phyloP scores from a whole-genome alignment of 1,140 invertebrate species.

The Proales similis region DNA sequence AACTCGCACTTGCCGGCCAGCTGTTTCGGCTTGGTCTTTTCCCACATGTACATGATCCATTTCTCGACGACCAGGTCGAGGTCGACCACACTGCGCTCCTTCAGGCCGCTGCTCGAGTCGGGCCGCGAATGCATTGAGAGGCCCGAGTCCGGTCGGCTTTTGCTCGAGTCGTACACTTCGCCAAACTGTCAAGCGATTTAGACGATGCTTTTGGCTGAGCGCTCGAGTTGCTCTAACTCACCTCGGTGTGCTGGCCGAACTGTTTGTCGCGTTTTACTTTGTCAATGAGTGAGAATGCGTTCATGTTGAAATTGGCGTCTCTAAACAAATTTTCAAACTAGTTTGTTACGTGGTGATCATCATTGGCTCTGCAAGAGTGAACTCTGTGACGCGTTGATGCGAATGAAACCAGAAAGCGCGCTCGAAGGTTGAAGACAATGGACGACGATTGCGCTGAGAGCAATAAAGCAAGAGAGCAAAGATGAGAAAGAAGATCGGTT shows the following conservation, averaged over 20 bases:
- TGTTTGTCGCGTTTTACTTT: slow-evolving; percentile 25
- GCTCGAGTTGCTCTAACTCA: not conserved
- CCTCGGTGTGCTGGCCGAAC: slow-evolving; percentile 13
- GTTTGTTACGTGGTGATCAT: too few relatives aligned
- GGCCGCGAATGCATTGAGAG: not conserved
- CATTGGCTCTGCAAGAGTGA: too few relatives aligned
- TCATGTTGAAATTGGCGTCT: too few relatives aligned
- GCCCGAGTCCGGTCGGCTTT: slow-evolving; percentile 2
- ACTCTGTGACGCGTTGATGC: too few relatives aligned
- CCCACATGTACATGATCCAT: slow-evolving; percentile 31
- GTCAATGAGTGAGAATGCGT: slow-evolving; percentile 17
- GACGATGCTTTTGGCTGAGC: not conserved
- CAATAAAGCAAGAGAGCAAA: too few relatives aligned
- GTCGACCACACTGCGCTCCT: slow-evolving; percentile 12
- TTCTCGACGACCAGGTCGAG: slow-evolving; percentile 35
- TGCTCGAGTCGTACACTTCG: not conserved
- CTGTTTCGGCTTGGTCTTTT: slow-evolving; percentile 27
- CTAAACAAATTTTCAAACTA: too few relatives aligned
- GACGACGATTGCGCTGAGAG: too few relatives aligned
- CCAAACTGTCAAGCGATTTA: not conserved
- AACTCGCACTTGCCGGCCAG: slow-evolving; percentile 42
- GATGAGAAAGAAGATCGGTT: too few relatives aligned
- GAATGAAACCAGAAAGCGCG: too few relatives aligned
- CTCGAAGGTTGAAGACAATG: too few relatives aligned
- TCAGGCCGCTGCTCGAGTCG: not conserved